Percentiles rank a stretch among this genome's conserved stretches.
Evolutionary conservation across 1,140 invertebrate genomes (phyloP).

Genomic region (Hestina assimilis): DNA sequence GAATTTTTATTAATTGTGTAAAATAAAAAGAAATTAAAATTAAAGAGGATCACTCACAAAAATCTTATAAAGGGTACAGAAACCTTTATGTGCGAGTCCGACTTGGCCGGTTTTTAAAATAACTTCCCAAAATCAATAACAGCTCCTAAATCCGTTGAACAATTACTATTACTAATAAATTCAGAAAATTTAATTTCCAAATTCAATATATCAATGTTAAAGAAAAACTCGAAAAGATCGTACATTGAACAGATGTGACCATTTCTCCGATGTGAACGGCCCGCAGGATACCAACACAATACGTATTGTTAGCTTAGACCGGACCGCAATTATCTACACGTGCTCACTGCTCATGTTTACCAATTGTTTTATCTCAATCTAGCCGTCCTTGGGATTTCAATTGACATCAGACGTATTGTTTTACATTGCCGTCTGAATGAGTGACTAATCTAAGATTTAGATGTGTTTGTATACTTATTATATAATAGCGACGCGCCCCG

Average conservation of each 20-base stretch:
- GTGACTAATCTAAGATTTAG: constrained; percentile 4
- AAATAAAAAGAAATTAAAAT: too few species aligned
- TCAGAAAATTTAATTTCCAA: too few species aligned
- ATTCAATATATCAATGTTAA: too few species aligned
- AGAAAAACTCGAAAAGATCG: constrained; percentile 7
- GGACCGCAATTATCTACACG: constrained; percentile 60
- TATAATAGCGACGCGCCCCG: too few species aligned
- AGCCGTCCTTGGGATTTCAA: constrained; percentile 57
- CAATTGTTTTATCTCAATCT: constrained; percentile 64
- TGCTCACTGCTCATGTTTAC: constrained; percentile 58
- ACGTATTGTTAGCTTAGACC: constrained; percentile 56
- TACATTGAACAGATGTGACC: not conserved
- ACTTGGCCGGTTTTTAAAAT: too few species aligned
- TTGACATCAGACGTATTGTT: constrained; percentile 41
- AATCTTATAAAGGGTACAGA: too few species aligned
- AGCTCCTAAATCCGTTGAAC: too few species aligned
- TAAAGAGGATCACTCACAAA: too few species aligned
- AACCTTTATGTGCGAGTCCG: too few species aligned
- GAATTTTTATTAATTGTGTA: too few species aligned
- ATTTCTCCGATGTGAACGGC: constrained; percentile 39
- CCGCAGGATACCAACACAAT: constrained; percentile 49
- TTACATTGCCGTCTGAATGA: constrained; percentile 27
- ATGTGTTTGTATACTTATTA: not conserved
- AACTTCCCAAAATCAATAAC: too few species aligned
- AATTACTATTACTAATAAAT: too few species aligned